Conservation (phyloP, 2,888 invertebrate genomes). For the Agriotes lineatus region DNA sequence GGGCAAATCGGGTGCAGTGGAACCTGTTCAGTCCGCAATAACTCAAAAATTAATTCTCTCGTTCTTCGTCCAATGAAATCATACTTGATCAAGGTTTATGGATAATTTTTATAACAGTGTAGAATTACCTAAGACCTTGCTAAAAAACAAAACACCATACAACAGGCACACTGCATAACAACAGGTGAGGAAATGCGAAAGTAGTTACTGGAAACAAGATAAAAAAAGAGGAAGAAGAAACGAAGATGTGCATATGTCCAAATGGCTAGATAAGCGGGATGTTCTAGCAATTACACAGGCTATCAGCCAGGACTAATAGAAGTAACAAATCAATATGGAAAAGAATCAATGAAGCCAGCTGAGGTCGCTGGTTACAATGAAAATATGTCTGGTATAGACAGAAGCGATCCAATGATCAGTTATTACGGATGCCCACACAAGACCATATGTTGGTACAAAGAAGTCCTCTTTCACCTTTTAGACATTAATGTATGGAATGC, state of each 20-base stretch:
- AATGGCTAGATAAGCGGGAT: constrained; percentile 43
- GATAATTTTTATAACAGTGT: constrained; percentile 18
- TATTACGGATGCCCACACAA: background rate
- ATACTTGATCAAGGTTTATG: background rate
- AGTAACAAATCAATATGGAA: background rate
- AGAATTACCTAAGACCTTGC: background rate
- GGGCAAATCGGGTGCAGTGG: background rate
- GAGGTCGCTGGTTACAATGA: background rate
- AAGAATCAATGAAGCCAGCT: background rate
- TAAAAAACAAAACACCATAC: constrained; percentile 26
- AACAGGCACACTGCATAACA: constrained; percentile 38
- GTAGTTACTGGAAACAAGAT: constrained; percentile 32
- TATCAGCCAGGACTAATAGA: background rate
- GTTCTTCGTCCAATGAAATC: background rate
- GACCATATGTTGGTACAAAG: background rate
- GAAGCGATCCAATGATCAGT: background rate
- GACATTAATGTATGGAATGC: background rate
- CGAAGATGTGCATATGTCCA: constrained; percentile 12
- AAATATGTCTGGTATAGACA: background rate
- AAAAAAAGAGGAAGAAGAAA: constrained; percentile 28
- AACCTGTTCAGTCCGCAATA: background rate
- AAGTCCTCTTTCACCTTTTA: background rate
- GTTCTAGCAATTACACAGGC: background rate
- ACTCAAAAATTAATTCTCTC: background rate
- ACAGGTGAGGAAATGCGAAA: constrained; percentile 34